Conservation (phyloP, 2,113 vertebrate genomes). For the Tragulus kanchil region DNA sequence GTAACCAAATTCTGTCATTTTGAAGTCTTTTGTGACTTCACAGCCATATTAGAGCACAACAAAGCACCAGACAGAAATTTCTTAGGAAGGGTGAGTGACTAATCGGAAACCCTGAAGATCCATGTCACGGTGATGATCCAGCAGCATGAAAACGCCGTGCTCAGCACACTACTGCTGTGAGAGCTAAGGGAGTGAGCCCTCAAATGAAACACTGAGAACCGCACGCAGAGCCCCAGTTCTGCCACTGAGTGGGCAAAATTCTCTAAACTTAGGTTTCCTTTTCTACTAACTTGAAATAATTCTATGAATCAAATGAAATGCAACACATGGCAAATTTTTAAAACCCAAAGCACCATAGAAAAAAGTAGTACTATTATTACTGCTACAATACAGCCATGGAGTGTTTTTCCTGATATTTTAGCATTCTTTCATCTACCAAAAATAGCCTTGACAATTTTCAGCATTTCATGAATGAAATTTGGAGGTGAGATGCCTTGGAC, state of each 20-base stretch:
- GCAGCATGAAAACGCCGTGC: not conserved
- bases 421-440: not conserved
- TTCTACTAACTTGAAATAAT: not conserved
- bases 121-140: not conserved
- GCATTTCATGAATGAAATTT: not conserved
- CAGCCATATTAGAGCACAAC: not conserved
- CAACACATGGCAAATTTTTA: not conserved
- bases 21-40: not conserved
- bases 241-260: not conserved
- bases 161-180: not conserved
- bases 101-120: not conserved
- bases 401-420: not conserved
- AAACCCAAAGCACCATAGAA: not conserved
- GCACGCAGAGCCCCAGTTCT: not conserved
- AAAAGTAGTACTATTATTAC: not conserved
- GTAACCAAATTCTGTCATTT: not conserved
- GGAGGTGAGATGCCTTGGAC: not conserved
- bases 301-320: slow-evolving; percentile 8
- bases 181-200: not conserved
- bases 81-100: not conserved
- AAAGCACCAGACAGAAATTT: not conserved
- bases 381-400: not conserved
- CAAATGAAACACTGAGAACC: not conserved
- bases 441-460: not conserved
- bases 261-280: not conserved